Base-by-base conservation (phyloP, 2,888 invertebrate species). In the Automeris io region DNA sequence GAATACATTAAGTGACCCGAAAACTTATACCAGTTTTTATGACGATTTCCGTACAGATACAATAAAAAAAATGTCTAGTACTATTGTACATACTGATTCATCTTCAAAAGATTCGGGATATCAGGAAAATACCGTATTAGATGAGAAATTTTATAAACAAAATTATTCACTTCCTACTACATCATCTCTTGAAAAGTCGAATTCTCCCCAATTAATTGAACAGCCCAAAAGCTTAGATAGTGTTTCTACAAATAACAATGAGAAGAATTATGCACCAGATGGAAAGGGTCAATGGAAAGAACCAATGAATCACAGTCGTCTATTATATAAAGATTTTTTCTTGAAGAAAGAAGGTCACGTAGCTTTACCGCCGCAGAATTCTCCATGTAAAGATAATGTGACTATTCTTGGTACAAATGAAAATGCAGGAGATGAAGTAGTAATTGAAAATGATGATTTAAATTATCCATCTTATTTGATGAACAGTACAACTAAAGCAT, bases 71-170 rank as follows among this genome's bases (percentile, higher is more conserved):
- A 50, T 77, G 49, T 75, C 77, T 8, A 80, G 77, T 50, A 77
- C 80, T 5, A 40, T 62, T 9, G 53, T 74, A 16, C 71, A 70
- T 37, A 80, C 75, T 12, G 85, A 83, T 51, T 61, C 75, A 1
- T 80, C 82, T 4, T 86, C 83, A 1, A 86, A 85, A 61, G 85
- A 86, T 56, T 86, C 85, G 5, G 85, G 85, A 2, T 86, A 80
- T 44, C 72, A 71, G 23, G 83, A 85, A 34, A 78, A 78, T 49
- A 74, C 69, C 12, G 48, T 62, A 1, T 78, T 74, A 52, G 82
- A 83, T 9, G 80, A 81, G 11, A 78, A 67, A 54, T 39, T 43
- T 12, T 69, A 67, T 34, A 57, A 52, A 33, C 67, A 67, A 11
- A 77, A 70, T 42, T 76, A 70, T 49, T 77, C 79, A 0, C 56